Base-by-base conservation (phyloP, 2,113 vertebrate genomes). In the Anarhynchus alexandrinus region DNA sequence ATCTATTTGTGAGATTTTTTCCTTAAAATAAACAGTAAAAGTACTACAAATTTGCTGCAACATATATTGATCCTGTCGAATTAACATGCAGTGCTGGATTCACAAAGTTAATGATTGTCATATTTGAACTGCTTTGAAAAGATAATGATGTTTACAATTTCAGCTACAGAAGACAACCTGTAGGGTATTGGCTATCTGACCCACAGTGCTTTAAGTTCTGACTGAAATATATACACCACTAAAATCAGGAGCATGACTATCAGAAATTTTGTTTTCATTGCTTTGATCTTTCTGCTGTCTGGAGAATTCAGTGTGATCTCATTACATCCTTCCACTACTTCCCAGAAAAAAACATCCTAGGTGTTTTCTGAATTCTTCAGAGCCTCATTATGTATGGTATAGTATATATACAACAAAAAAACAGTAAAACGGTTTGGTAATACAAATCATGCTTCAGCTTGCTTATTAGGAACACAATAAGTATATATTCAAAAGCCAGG, bases 61-160 rank as follows among this genome's bases (percentile, higher is more conserved):
- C 5, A 25, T 80, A 22, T 57, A 83, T 78, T 40, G 57, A 92
- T 74, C 21, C 15, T 71, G 16, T 40, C 25, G 71, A 93, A 89
- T 95, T 86, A 94, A 29, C 32, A 84, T 59, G 59, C 42, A 52
- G 26, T 59, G 26, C 34, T 89, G 40, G 52, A 62, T 82, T 45
- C 27, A 17, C 32, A 82, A 90, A 86, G 26, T 88, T 90, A 93
- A 88, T 82, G 78, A 79, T 42, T 61, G 76, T 82, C 77, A 84
- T 94, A 95, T 92, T 57, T 94, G 43, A 94, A 84, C 29, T 74
- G 15, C 71, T 94, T 61, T 89, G 72, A 89, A 95, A 92, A 86
- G 36, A 86, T 88, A 95, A 86, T 61, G 36, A 76, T 95, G 61
- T 69, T 97, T 91, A 74, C 80, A 54, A 29, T 91, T 92, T 92